Evolutionary conservation across 2,797 vertebrate genomes (phyloP), one percentile per base, ranked within the genome.

Genomic region (Diplodus sargus): DNA sequence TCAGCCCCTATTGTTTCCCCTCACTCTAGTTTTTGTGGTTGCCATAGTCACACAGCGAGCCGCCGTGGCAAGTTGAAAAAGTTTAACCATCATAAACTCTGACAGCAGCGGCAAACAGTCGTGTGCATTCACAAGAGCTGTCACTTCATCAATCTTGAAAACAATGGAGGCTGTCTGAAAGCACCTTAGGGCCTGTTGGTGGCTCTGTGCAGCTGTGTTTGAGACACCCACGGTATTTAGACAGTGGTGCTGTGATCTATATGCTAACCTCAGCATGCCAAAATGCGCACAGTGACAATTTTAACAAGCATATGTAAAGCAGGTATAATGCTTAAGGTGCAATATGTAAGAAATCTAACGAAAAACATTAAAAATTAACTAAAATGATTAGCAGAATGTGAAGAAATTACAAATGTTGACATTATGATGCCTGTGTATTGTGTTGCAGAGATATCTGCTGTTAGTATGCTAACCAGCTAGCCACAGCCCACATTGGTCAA

Each of bases 21-120:
- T 61, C 13, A 0, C 12, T 54, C 22, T 49, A 15, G 23, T 81
- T 75, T 54, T 25, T 43, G 5, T 56, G 42, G 54, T 71, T 76
- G 47, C 56, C 48, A 66, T 49, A 2, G 48, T 64, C 58, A 69
- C 65, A 25, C 18, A 9, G 42, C 2, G 16, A n/a, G 68, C 28
- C 4, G 9, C n/a, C 8, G 4, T 4, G 20, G 48, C 16, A 63
- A 63, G 23, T 13, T 43, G 45, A 56, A 47, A 49, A 68, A 43
- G 45, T 16, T 17, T 17, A 64, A 3, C 25, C 23, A 4, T 51
- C 22, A 28, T 23, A 3, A 54, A 49, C 11, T 76, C 45, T 45
- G 57, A 53, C 6, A 0, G 12, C 47, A 53, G 63, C 17, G 3
- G 2, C 62, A 75, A 20, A 53, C 20, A 53, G 20, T 22, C 11